These are phyloP conservation scores for Drosophila nannoptera DNA, from an alignment of 1,140 invertebrate species.

Conservation along the genomic window DNA sequence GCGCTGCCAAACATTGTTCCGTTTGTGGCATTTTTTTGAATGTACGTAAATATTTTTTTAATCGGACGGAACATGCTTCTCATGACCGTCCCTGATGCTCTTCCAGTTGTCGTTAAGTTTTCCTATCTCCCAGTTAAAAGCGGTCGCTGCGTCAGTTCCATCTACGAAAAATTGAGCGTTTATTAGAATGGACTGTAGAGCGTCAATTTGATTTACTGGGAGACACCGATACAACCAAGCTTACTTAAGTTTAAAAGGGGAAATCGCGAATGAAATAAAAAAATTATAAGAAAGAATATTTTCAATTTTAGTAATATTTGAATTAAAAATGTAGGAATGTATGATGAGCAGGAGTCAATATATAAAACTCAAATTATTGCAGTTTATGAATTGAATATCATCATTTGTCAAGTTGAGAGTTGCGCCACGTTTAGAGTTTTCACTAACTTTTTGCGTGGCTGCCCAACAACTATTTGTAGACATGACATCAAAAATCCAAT, in stretches of 20 bases:
- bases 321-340: too few relatives aligned
- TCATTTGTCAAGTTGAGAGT: neutral
- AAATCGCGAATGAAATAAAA: too few relatives aligned
- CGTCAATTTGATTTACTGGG: too few relatives aligned
- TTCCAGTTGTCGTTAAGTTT: constrained; percentile 13
- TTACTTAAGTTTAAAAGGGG: too few relatives aligned
- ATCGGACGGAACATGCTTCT: constrained; percentile 76
- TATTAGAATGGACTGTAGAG: too few relatives aligned
- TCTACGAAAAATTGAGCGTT: constrained; percentile 23
- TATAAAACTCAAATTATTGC: neutral
- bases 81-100: constrained; percentile 21
- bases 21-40: constrained; percentile 78
- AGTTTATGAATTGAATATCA: neutral
- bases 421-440: constrained; percentile 1
- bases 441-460: neutral
- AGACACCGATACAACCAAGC: too few relatives aligned
- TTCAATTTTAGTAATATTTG: too few relatives aligned
- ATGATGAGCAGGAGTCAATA: too few relatives aligned
- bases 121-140: constrained; percentile 21
- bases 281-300: too few relatives aligned
- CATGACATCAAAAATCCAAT: too few relatives aligned
- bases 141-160: constrained; percentile 25
- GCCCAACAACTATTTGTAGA: neutral
- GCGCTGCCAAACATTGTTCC: constrained; percentile 66
- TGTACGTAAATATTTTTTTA: constrained; percentile 77